Evolutionary conservation across 2,113 vertebrate genomes (phyloP).

Genomic region (Phalacrocorax brasilianus): DNA sequence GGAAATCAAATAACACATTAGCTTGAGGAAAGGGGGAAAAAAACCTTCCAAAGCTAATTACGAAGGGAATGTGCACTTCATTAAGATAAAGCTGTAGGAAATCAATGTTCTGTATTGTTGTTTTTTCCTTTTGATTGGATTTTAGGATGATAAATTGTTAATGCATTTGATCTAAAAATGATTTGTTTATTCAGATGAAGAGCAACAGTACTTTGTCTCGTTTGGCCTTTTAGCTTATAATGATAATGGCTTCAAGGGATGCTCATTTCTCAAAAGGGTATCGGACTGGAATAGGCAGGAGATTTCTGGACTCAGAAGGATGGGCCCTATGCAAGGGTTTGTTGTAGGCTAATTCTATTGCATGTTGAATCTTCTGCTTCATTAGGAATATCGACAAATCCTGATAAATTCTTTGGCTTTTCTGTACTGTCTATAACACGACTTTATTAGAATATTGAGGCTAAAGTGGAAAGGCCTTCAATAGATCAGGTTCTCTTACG

Average conservation of each 20-base stretch:
- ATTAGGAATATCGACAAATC: slow-evolving; percentile 73
- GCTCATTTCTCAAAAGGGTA: slow-evolving; percentile 57
- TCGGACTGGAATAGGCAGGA: slow-evolving; percentile 49
- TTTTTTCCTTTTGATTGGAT: slow-evolving; percentile 52
- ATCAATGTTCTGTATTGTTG: slow-evolving; percentile 61
- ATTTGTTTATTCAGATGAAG: slow-evolving; percentile 66
- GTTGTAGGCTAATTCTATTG: slow-evolving; percentile 67
- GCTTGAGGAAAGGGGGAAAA: not conserved
- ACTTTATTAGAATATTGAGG: slow-evolving; percentile 35
- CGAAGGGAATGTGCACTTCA: slow-evolving; percentile 64
- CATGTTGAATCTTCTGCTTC: slow-evolving; percentile 73
- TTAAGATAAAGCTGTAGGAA: slow-evolving; percentile 67
- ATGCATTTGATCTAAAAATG: slow-evolving; percentile 21
- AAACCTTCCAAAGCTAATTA: slow-evolving; percentile 49
- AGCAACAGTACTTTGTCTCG: slow-evolving; percentile 49
- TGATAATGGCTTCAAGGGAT: slow-evolving; percentile 26
- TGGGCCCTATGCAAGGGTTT: slow-evolving; percentile 8
- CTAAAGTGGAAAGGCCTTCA: not conserved
- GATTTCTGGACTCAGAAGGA: slow-evolving; percentile 45
- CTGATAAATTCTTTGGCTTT: slow-evolving; percentile 74
- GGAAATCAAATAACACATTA: slow-evolving; percentile 47
- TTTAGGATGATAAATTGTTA: slow-evolving; percentile 49
- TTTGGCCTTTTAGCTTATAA: slow-evolving; percentile 55
- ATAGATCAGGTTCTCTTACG: not conserved
- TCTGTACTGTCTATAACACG: not conserved